phyloP scores from a whole-genome alignment of 2,113 vertebrate species.

The Furnarius figulus region DNA sequence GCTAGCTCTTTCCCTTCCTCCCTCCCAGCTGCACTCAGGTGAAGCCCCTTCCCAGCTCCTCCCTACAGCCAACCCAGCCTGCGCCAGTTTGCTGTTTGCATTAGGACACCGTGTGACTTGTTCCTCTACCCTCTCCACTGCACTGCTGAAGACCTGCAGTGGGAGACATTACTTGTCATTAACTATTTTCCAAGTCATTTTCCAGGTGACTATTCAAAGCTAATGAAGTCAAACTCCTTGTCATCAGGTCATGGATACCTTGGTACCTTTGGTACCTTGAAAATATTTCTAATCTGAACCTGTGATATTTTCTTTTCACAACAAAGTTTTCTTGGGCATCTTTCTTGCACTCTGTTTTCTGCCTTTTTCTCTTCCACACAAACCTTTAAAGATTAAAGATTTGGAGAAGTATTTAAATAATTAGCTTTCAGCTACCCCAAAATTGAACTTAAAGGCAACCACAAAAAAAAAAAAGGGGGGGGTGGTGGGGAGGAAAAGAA shows the following conservation, averaged over 20 bases:
- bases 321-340: neutral
- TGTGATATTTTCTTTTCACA: neutral
- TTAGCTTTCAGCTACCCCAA: neutral
- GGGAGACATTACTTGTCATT: neutral
- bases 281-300: neutral
- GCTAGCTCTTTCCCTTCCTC: neutral
- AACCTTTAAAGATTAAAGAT: neutral
- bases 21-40: neutral
- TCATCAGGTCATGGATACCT: too few species aligned
- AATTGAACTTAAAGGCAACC: slow-evolving; percentile 28
- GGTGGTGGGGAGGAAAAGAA: neutral
- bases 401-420: slow-evolving; percentile 27
- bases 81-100: neutral
- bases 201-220: neutral
- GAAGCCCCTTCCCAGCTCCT: neutral
- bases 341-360: neutral
- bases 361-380: neutral
- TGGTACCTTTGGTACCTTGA: neutral
- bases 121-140: neutral
- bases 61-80: neutral
- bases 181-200: neutral
- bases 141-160: neutral
- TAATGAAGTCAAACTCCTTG: neutral
- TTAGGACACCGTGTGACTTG: neutral
- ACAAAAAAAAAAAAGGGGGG: neutral